Evolutionary conservation across 1,140 invertebrate species (phyloP).

Genomic region (Apis florea): DNA sequence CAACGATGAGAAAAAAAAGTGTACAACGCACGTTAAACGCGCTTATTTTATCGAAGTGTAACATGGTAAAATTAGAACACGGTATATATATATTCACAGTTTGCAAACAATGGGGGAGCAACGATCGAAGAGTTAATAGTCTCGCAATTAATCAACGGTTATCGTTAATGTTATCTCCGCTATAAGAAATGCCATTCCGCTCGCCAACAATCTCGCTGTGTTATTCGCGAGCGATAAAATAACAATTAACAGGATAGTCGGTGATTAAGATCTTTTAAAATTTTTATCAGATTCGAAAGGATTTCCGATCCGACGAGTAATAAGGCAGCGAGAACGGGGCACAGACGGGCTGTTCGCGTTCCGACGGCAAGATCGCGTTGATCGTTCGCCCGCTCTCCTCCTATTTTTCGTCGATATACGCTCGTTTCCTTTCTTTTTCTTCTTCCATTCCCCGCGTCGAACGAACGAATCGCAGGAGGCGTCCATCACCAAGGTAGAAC

Average conservation of each 20-base stretch:
- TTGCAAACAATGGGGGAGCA: constrained; percentile 20
- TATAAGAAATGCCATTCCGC: not conserved
- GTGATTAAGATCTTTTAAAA: not conserved
- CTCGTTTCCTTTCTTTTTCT: not conserved
- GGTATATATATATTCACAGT: constrained; percentile 28
- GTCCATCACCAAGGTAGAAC: no score
- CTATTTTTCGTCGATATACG: not conserved
- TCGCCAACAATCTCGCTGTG: not conserved
- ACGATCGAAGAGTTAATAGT: constrained; percentile 29
- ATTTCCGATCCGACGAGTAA: not conserved
- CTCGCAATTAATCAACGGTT: constrained; percentile 38
- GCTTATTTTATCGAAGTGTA: not conserved
- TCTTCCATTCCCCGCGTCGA: not conserved
- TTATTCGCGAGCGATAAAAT: not conserved
- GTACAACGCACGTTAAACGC: not conserved
- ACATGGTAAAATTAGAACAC: constrained; percentile 30
- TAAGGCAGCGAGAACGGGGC: not conserved
- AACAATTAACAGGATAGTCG: not conserved
- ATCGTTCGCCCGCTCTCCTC: not conserved
- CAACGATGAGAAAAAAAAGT: not conserved
- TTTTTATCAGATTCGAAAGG: not conserved
- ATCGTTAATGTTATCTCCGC: constrained; percentile 37
- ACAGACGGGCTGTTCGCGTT: constrained; percentile 22
- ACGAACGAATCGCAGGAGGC: no score
- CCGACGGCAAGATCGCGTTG: constrained; percentile 55